Percentiles rank a stretch among this genome's conserved stretches.
Evolutionary conservation across 1,140 invertebrate species (phyloP).

Genomic region (Drosophila kohkoa): DNA sequence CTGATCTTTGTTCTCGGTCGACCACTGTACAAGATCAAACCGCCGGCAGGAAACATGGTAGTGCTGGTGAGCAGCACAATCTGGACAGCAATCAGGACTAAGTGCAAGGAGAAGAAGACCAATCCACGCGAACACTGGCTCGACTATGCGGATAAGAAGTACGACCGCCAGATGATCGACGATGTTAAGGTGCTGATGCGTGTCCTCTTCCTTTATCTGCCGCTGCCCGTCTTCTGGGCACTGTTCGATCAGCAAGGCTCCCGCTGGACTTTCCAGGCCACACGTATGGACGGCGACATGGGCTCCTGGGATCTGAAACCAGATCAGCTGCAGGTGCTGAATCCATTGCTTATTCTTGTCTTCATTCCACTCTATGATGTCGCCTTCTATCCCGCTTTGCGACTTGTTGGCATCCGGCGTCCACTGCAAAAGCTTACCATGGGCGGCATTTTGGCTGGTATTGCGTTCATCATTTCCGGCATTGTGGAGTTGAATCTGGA

Average conservation of each 20-base stretch:
- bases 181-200: constrained; percentile 89
- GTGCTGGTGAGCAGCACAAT: constrained; percentile 93
- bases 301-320: constrained; percentile 89
- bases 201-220: constrained; percentile 91
- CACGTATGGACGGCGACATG: constrained; percentile 93
- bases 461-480: constrained; percentile 95
- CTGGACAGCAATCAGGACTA: constrained; percentile 89
- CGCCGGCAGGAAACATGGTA: constrained; percentile 94
- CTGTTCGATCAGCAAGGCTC: constrained; percentile 95
- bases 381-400: constrained; percentile 88
- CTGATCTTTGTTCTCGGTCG: constrained; percentile 93
- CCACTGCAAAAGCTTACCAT: constrained; percentile 87
- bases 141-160: constrained; percentile 92
- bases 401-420: constrained; percentile 85
- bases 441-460: constrained; percentile 93
- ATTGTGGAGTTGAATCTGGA: constrained; percentile 93
- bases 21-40: constrained; percentile 91
- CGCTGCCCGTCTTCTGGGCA: constrained; percentile 94
- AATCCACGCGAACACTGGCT: constrained; percentile 90
- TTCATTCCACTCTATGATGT: constrained; percentile 93
- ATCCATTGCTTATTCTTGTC: constrained; percentile 91
- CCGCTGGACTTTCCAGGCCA: constrained; percentile 97
- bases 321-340: constrained; percentile 93
- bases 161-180: constrained; percentile 87
- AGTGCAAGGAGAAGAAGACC: constrained; percentile 87